Evolutionary conservation across 2,797 vertebrate species (phyloP).

Genomic region (Alauda arvensis): DNA sequence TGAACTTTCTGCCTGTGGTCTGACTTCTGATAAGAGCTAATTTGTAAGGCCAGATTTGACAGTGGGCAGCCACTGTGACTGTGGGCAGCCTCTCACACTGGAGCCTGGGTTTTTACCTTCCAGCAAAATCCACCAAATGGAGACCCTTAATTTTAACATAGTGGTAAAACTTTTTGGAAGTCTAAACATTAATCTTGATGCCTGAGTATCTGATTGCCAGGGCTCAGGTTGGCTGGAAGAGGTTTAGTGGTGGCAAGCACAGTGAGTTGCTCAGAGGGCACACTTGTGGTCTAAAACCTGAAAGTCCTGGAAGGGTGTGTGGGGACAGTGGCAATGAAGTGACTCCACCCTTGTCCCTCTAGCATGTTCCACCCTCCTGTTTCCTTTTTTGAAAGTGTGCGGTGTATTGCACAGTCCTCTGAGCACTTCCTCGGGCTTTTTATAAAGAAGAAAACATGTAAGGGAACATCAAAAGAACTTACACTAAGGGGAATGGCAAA

Average conservation of each 20-base stretch:
- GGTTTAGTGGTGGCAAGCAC: not conserved
- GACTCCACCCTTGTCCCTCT: not conserved
- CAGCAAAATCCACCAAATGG: not conserved
- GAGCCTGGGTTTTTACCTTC: not conserved
- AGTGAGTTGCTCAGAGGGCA: not conserved
- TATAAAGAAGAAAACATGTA: not conserved
- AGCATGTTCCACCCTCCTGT: not conserved
- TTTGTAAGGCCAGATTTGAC: not conserved
- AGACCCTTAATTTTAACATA: not conserved
- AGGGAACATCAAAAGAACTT: not conserved
- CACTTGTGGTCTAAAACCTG: not conserved
- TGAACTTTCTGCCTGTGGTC: conserved; percentile 27
- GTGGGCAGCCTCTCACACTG: not conserved
- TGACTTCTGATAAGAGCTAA: not conserved
- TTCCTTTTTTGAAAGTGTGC: not conserved
- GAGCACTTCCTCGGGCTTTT: not conserved
- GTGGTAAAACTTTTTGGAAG: not conserved
- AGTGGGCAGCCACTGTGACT: not conserved
- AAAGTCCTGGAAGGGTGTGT: not conserved
- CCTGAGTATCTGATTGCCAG: not conserved
- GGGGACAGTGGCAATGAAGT: not conserved
- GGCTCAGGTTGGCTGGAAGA: not conserved
- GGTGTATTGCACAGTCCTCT: not conserved
- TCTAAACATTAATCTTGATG: not conserved
- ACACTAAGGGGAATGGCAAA: not conserved